Base-by-base conservation (phyloP, 2,888 invertebrate genomes). In the Agonopterix subpropinquella region DNA sequence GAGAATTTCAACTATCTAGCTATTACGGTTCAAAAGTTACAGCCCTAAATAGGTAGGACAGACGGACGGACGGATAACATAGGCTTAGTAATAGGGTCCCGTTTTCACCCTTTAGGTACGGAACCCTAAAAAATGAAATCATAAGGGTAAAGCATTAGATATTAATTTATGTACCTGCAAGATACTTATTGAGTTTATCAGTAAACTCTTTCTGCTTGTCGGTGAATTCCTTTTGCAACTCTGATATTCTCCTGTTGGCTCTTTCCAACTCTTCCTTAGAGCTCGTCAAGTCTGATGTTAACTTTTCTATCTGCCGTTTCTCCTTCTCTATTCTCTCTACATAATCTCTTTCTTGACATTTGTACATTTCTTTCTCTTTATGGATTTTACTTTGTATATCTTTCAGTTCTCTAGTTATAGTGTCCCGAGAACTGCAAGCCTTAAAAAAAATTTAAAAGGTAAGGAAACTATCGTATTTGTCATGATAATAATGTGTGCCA, bases 371-470 rank as follows among this genome's bases (percentile, higher is more conserved):
- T 43, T 70, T 74, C 50, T 88, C 88, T 54, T 77, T 80, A 55
- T 80, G 79, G 49, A 73, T 64, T 65, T 70, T 83, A 2, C 68
- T 54, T 54, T 89, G 88, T 41, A 90, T 57, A 47, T 91, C 89
- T 57, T 89, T 90, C 42, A 92, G 64, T 63, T 92, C 90, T 54
- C 89, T 85, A 18, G 86, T 73, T 4, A 91, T 73, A n/a, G 89
- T 67, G 50, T 92, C 92, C 45, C 92, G 90, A 5, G 89, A 83
- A 53, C 90, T 90, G 53, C 91, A 92, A 2, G 91, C 91, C 71
- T 92, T 5, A 82, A 80, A 53, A 41, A 43, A 42, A 42, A 13
- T 13, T n/a, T n/a, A n/a, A 39, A 39, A 9, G 2, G 0, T n/a
- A 39, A 39, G 39, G 28, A 28, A 28, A 18, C 18, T 18, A 18